Base-by-base conservation (phyloP, 1,140 invertebrate genomes). In the Leptonema lineaticorne region DNA sequence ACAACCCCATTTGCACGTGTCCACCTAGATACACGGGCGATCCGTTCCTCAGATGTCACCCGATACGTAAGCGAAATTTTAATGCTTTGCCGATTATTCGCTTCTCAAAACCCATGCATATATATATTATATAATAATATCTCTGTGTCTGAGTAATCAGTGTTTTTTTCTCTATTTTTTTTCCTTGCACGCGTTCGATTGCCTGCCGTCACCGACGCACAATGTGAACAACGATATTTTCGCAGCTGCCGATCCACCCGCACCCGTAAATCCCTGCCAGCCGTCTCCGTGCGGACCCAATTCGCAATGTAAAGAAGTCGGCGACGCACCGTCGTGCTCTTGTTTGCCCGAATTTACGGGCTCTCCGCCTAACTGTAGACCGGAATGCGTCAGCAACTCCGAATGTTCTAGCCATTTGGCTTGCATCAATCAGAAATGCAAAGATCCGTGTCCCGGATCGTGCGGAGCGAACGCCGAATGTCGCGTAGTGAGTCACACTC, bases 221-320 rank as follows among this genome's bases (percentile, higher is more conserved):
- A n/a, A n/a, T 33, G 5, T 33, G 30, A 6, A 6, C 30, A 46
- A 46, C 46, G 20, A 16, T 91, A 18, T 68, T 68, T 68, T 63
- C 59, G 58, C 75, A 80, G 73, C 82, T 75, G 41, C 69, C 76
- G 62, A 27, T 77, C 16, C 74, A 78, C 66, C 79, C 78, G 71
- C 75, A 53, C 56, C 76, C 65, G 74, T 73, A 75, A 78, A 89
- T 72, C 89, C 89, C 0, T 94, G 92, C 74, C 78, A 84, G 37
- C 89, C 90, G 0, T 88, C 88, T 8, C 91, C 91, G 1, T 94
- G 92, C 74, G 92, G 91, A 6, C 83, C 88, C 0, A 91, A 93
- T 74, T 87, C 89, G 29, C 77, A 88, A 72, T 93, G 91, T 74
- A 81, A 85, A 60, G 83, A 85, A 22, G 82, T 82, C 6, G 81